phyloP scores from a whole-genome alignment of 2,113 vertebrate genomes.

The Boulengeromyrus knoepffleri region DNA sequence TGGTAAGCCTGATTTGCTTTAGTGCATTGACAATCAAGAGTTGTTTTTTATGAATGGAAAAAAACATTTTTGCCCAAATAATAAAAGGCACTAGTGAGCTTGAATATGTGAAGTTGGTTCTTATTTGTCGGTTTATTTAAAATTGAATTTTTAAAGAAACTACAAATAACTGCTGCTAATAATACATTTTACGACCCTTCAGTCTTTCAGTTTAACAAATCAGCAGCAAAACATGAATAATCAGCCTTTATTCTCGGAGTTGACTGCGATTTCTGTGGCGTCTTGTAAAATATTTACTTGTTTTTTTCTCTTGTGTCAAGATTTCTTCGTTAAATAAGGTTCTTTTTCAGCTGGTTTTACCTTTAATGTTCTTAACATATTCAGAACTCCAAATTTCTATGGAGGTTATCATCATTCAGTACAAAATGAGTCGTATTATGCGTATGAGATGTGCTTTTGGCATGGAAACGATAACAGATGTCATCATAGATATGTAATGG shows the following conservation, averaged over 20 bases:
- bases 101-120: neutral
- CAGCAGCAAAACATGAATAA: neutral
- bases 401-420: neutral
- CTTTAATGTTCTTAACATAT: neutral
- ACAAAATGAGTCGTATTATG: neutral
- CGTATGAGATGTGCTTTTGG: neutral
- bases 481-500: neutral
- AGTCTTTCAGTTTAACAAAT: neutral
- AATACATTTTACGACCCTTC: neutral
- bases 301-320: neutral
- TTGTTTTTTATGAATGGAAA: neutral
- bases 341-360: neutral
- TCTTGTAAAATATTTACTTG: neutral
- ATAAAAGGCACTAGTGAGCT: neutral
- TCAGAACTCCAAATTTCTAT: neutral
- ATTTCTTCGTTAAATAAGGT: neutral
- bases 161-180: neutral
- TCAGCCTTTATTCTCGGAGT: neutral
- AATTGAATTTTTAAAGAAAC: neutral
- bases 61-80: neutral
- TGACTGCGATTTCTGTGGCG: neutral
- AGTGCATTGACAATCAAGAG: neutral
- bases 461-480: neutral
- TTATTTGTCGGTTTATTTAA: neutral
- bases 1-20: neutral